A percentile compares a stretch with the other conserved stretches of the same genome.
Conservation (phyloP, 92 coral and sea anemone species). For the Scolanthus callimorphus region DNA sequence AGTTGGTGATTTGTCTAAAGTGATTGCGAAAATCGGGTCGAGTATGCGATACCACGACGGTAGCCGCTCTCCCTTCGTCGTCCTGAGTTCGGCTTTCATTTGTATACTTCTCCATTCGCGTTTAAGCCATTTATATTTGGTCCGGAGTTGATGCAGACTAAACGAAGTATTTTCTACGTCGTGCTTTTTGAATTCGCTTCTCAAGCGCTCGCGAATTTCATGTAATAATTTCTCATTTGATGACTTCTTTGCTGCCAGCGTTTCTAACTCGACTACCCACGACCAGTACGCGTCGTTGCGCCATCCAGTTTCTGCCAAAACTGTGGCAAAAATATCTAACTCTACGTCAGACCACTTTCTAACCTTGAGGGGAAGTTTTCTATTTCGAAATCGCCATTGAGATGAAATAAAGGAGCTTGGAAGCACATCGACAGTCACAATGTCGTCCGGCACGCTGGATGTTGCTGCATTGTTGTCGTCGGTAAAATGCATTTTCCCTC, state of each 20-base stretch:
- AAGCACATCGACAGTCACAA: neutral
- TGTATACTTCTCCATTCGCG: slow-evolving; percentile 46
- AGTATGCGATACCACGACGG: slow-evolving; percentile 18
- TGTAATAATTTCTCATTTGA: slow-evolving; percentile 30
- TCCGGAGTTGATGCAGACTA: slow-evolving; percentile 25
- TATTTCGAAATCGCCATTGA: neutral
- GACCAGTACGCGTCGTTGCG: slow-evolving; percentile 11
- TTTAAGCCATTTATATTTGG: slow-evolving; percentile 44
- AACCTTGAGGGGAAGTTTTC: neutral
- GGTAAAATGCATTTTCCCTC: no score
- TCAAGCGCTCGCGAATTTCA: slow-evolving; percentile 16
- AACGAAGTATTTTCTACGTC: slow-evolving; percentile 24
- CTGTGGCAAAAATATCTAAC: slow-evolving; percentile 30
- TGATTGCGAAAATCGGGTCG: slow-evolving; percentile 10
- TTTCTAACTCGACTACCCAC: slow-evolving; percentile 30
- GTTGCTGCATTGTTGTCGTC: no score
- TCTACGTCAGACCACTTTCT: slow-evolving; percentile 36
- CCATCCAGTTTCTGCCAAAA: neutral
- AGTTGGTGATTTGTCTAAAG: neutral
- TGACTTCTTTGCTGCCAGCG: slow-evolving; percentile 34
- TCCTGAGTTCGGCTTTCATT: slow-evolving; percentile 3
- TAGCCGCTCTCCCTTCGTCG: slow-evolving; percentile 1
- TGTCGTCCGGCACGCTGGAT: no score
- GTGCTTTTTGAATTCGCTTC: slow-evolving; percentile 18
- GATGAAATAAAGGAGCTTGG: slow-evolving; percentile 1